Evolutionary conservation across 2,797 vertebrate genomes (phyloP).

Genomic region (Acanthiza pusilla): DNA sequence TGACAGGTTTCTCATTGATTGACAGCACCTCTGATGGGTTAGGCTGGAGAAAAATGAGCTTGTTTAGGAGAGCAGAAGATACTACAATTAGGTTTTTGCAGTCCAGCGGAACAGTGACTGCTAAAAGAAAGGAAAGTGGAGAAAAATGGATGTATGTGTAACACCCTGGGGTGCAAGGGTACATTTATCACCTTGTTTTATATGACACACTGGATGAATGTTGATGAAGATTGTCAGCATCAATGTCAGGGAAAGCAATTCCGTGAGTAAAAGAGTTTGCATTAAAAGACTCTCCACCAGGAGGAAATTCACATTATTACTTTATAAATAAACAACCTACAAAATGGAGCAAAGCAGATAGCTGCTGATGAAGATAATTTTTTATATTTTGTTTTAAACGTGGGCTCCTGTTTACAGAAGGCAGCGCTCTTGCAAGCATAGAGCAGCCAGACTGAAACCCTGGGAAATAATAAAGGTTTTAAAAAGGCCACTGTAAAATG

Average conservation of each 20-base stretch:
- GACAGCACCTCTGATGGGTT: slow-evolving; percentile 56
- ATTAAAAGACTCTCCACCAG: background rate
- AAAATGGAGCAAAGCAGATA: background rate
- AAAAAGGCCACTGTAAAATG: background rate
- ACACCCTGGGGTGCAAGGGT: background rate
- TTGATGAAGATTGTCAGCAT: slow-evolving; percentile 39
- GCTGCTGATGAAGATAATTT: background rate
- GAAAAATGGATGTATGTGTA: slow-evolving; percentile 15
- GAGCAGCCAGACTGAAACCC: background rate
- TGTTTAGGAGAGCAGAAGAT: slow-evolving; percentile 61
- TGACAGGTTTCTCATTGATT: slow-evolving; percentile 6
- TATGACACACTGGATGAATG: slow-evolving; percentile 14
- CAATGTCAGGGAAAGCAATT: slow-evolving; percentile 10
- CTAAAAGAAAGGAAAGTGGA: slow-evolving; percentile 1
- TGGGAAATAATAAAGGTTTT: background rate
- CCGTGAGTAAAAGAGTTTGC: background rate
- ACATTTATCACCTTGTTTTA: slow-evolving; percentile 50
- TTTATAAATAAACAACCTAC: background rate
- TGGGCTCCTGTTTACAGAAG: background rate
- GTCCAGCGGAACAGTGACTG: background rate
- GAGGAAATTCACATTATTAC: slow-evolving; percentile 8
- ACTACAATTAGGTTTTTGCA: slow-evolving; percentile 49
- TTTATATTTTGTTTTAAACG: background rate
- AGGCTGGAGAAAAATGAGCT: slow-evolving; percentile 60
- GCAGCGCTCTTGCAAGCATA: accelerated